Base-by-base conservation (phyloP, 1,140 invertebrate species). In the Trissolcus basalis region DNA sequence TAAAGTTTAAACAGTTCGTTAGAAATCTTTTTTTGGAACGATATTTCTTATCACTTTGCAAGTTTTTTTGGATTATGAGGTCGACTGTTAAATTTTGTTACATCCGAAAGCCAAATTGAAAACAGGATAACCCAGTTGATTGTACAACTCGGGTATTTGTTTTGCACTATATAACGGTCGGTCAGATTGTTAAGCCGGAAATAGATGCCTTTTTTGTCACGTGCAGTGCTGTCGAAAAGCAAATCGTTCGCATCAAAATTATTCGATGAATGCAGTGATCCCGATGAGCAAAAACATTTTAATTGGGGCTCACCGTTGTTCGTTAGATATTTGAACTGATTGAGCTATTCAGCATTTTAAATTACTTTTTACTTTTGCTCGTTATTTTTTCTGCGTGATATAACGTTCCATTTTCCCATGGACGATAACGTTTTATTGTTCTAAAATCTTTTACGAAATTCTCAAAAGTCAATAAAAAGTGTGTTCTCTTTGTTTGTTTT, bases 131-230 rank as follows among this genome's bases (percentile, higher is more conserved):
- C 15, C 49, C 43, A 60, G 43, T 60, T 69, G 44, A 60, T n/a
- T 51, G 14, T 27, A 53, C 13, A 27, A 2, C 15, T 59, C 13
- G 11, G 54, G 39, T 58, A 45, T 61, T 61, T 70, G 44, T 61
- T 61, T 55, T 54, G 44, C n/a, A 36, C 55, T 61, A 49, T 15
- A 61, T 70, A 70, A 70, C 56, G 50, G 67, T 70, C 55, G 50
- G 14, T 60, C 15, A 39, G 32, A 53, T 35, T 48, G 19, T 60
- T 48, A 53, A 48, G 19, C 56, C 56, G 67, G 67, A 70, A 61
- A 48, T 35, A n/a, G 53, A 39, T 12, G 32, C 56, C 50, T 54
- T 70, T 70, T 70, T 70, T 35, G 55, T 50, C 14, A 27, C 59
- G 12, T 41, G 41, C 32, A 69, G 44, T 39, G 32, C 53, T 54